A percentile compares a stretch with the other conserved stretches of the same genome.
phyloP scores from a whole-genome alignment of 2,888 invertebrate genomes.

The Eubasilissa splendida region DNA sequence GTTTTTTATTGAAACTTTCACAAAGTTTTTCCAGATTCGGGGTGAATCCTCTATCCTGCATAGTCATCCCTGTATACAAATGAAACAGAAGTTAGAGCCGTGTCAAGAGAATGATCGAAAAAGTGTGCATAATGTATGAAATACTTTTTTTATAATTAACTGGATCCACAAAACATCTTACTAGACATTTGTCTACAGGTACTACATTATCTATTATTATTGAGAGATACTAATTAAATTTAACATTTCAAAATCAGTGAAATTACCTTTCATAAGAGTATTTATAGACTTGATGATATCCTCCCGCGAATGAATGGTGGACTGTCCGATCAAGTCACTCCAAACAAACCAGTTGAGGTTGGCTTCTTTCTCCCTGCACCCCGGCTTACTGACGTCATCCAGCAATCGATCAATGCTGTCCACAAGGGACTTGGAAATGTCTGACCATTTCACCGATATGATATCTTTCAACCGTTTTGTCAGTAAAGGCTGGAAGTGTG shows the following conservation, averaged over 20 bases:
- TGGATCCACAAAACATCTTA: too few relatives aligned
- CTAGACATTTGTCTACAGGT: too few relatives aligned
- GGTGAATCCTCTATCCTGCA: constrained; percentile 88
- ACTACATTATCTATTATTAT: too few relatives aligned
- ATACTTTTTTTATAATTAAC: too few relatives aligned
- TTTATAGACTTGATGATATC: constrained; percentile 71
- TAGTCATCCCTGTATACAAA: constrained; percentile 71
- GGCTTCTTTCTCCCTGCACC: constrained; percentile 71
- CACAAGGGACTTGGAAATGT: constrained; percentile 65
- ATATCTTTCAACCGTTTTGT: constrained; percentile 79
- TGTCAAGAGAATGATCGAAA: too few relatives aligned
- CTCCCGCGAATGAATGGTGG: constrained; percentile 67
- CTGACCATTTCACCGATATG: constrained; percentile 69
- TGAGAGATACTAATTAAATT: not conserved
- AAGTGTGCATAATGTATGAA: too few relatives aligned
- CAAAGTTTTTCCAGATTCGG: constrained; percentile 82
- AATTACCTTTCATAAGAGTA: constrained; percentile 68
- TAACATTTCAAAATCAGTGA: not conserved
- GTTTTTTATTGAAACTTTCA: constrained; percentile 74
- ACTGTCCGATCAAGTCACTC: constrained; percentile 77
- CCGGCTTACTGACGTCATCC: constrained; percentile 61
- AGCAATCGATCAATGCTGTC: constrained; percentile 61
- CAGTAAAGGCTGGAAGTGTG: constrained; percentile 81
- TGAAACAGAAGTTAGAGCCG: too few relatives aligned
- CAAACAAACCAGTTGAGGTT: constrained; percentile 83